Evolutionary conservation across 2,113 vertebrate species (phyloP).

Genomic region (Myrmecobius fasciatus): DNA sequence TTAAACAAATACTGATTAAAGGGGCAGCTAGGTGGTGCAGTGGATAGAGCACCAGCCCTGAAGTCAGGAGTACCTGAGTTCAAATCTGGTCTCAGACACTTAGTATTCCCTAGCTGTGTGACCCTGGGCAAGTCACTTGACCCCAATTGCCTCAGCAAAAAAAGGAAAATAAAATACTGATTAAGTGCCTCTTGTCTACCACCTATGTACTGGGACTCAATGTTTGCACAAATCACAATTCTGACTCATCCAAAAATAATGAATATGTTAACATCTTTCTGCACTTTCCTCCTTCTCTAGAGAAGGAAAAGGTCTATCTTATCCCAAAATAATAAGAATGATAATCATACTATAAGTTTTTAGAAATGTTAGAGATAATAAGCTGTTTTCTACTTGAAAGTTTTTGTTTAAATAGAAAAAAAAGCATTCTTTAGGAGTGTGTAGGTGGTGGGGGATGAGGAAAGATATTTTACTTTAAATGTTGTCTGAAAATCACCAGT

Average conservation of each 20-base stretch:
- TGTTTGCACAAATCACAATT: not conserved
- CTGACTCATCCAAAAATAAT: not conserved
- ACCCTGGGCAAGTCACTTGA: no score
- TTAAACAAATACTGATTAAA: not conserved
- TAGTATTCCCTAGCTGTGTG: no score
- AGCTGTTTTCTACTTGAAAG: conserved; percentile 2
- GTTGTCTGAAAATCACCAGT: not conserved
- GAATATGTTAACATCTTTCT: not conserved
- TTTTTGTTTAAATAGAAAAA: not conserved
- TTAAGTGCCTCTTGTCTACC: not conserved
- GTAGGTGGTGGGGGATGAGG: not conserved
- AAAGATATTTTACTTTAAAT: not conserved
- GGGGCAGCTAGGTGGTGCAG: no score
- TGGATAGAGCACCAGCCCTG: no score
- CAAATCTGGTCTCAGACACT: no score
- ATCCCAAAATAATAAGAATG: not conserved
- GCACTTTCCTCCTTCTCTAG: not conserved
- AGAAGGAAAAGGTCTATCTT: not conserved
- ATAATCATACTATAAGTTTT: not conserved
- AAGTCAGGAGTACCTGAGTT: no score
- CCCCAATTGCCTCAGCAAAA: no score
- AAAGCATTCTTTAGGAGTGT: not conserved
- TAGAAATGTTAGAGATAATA: not conserved
- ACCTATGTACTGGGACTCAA: not conserved
- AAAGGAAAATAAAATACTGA: no score